Evolutionary conservation across 2,888 invertebrate genomes (phyloP), one percentile per base, ranked within the genome.

Genomic region (Chloromyia formosa): DNA sequence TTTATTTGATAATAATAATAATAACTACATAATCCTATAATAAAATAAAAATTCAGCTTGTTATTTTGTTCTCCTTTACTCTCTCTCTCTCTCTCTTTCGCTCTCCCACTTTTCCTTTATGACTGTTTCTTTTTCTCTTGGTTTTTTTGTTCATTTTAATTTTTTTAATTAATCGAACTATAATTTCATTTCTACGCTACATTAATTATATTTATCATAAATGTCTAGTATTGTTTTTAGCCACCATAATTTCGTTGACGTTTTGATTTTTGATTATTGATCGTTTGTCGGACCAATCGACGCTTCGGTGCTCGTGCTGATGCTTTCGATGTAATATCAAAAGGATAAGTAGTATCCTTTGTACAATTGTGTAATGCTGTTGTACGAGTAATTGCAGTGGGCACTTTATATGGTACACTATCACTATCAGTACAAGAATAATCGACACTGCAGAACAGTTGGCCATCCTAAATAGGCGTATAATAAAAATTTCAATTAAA

Each of bases 361-460:
- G 75, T 74, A 72, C 72, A 72, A 64, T 64, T 62, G 74, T 66
- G 66, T 22, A 74, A 64, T 64, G 74, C 64, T 64, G 74, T 40
- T 74, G 64, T 74, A 64, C 61, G 54, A 64, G 54, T 62, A 53
- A 61, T 74, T 74, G 74, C 74, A 75, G 68, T 77, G 77, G 77
- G 77, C 77, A 77, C 77, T 77, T 77, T 77, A 77, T 77, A 72
- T 75, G 75, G 73, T 76, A 75, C 73, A 77, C 75, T 77, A 76
- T 75, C 73, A 77, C 71, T 77, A 77, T 77, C 75, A 79, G 75
- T 76, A 76, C 79, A 79, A 78, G 72, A 77, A 79, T 78, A 77
- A 78, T 78, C 76, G 78, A 78, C 78, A 77, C 78, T 79, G 77
- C 79, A 79, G 76, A 77, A 79, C 77, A 79, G 74, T 75, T 77